A percentile compares a stretch with the other conserved stretches of the same genome.
Conservation (phyloP, 1,140 invertebrate genomes). For the Diorhabda carinulata region DNA sequence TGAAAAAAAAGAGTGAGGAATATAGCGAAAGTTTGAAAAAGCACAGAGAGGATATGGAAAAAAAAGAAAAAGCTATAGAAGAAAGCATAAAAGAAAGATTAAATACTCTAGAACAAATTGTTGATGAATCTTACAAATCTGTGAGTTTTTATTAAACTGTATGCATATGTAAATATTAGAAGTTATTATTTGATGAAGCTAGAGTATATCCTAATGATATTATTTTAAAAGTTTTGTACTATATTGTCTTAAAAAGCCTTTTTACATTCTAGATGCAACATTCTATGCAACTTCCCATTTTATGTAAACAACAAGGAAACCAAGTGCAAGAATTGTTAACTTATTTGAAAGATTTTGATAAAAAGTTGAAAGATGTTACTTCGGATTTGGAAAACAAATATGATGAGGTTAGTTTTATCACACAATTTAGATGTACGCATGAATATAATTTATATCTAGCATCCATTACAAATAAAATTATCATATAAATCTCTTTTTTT, state of each 20-base stretch:
- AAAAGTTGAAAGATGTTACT: neutral
- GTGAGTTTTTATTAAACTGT: conserved; percentile 1
- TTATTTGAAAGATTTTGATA: conserved; percentile 6
- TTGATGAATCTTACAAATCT: neutral
- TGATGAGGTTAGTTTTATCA: conserved; percentile 6
- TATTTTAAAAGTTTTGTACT: too few relatives aligned
- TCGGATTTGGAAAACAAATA: conserved; percentile 3
- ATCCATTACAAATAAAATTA: too few relatives aligned
- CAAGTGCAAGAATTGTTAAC: neutral
- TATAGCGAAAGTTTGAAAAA: too few relatives aligned
- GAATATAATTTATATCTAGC: too few relatives aligned
- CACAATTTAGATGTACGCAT: too few relatives aligned
- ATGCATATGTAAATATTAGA: too few relatives aligned
- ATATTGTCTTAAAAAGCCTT: neutral
- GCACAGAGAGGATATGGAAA: too few relatives aligned
- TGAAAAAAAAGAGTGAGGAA: too few relatives aligned
- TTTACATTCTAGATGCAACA: conserved; percentile 6
- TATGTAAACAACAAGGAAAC: neutral
- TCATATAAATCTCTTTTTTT: too few relatives aligned
- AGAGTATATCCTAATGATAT: too few relatives aligned
- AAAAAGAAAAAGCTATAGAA: neutral
- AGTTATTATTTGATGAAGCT: too few relatives aligned
- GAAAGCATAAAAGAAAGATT: neutral
- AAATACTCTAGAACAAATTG: conserved; percentile 4
- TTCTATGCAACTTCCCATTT: conserved; percentile 2